Conservation (phyloP, 2,888 invertebrate genomes). For the Oasisia sp. region DNA sequence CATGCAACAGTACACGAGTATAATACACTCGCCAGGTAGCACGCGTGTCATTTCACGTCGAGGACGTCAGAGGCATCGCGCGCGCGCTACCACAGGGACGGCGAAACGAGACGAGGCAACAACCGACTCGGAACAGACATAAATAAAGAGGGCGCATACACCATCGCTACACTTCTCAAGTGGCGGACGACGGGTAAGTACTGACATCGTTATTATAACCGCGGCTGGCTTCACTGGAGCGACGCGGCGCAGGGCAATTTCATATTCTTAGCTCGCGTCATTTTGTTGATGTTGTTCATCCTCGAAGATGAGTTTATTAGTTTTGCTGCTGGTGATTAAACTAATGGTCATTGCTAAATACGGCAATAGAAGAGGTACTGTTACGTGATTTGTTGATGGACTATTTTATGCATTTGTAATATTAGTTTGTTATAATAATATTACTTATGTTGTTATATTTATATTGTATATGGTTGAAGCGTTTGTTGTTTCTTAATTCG, state of each 20-base stretch:
- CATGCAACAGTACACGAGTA: slow-evolving; percentile 4
- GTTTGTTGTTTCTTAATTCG: not conserved
- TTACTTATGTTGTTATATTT: not conserved
- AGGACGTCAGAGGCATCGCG: no score
- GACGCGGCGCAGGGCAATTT: not conserved
- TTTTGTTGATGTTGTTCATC: not conserved
- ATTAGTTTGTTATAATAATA: no score
- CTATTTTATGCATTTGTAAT: not conserved
- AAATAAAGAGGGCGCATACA: not conserved
- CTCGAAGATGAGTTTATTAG: not conserved
- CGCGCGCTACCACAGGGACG: not conserved
- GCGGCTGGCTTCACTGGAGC: not conserved
- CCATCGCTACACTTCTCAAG: not conserved
- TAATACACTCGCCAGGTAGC: not conserved
- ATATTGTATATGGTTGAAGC: not conserved
- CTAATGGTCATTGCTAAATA: not conserved
- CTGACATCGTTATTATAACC: not conserved
- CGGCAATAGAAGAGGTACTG: not conserved
- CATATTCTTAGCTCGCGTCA: not conserved
- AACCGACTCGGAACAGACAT: not conserved
- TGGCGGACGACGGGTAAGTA: not conserved
- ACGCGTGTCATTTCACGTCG: not conserved
- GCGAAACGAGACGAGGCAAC: no score
- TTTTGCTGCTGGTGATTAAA: not conserved
- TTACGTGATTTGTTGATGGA: not conserved